Conservation (phyloP, 2,888 invertebrate species). For the Cantharis flavilabris region DNA sequence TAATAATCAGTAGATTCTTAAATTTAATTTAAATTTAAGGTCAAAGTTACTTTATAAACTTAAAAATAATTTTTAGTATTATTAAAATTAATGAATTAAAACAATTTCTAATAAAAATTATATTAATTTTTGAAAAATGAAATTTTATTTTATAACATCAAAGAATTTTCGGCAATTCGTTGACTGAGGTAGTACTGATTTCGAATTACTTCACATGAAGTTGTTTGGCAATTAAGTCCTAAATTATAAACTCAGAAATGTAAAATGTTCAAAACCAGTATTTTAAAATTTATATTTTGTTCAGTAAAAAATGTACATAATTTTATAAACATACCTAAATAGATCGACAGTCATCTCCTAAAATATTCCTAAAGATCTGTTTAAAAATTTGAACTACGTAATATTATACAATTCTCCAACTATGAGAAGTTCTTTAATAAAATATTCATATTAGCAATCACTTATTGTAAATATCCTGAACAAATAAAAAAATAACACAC, state of each 20-base stretch:
- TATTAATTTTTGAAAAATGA: too few relatives aligned
- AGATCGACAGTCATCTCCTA: background rate
- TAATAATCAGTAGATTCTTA: background rate
- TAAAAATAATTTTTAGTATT: background rate
- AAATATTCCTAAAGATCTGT: background rate
- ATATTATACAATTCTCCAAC: background rate
- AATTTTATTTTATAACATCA: too few relatives aligned
- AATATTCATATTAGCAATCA: background rate
- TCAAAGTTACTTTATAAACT: background rate
- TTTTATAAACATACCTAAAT: background rate
- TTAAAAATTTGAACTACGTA: background rate
- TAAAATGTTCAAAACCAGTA: background rate
- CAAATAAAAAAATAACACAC: background rate
- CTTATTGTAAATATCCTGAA: background rate
- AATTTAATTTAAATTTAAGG: background rate
- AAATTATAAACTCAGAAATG: too few relatives aligned
- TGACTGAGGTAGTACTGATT: too few relatives aligned
- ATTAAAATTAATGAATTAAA: too few relatives aligned
- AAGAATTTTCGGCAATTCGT: too few relatives aligned
- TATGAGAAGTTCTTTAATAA: background rate
- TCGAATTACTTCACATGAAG: too few relatives aligned
- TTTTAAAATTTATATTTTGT: background rate
- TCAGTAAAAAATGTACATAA: background rate
- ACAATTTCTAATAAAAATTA: too few relatives aligned
- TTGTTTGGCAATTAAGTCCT: too few relatives aligned